Percentiles rank a stretch among this genome's conserved stretches.
Conservation (phyloP, 2,113 vertebrate species). For the Taxidea taxus region DNA sequence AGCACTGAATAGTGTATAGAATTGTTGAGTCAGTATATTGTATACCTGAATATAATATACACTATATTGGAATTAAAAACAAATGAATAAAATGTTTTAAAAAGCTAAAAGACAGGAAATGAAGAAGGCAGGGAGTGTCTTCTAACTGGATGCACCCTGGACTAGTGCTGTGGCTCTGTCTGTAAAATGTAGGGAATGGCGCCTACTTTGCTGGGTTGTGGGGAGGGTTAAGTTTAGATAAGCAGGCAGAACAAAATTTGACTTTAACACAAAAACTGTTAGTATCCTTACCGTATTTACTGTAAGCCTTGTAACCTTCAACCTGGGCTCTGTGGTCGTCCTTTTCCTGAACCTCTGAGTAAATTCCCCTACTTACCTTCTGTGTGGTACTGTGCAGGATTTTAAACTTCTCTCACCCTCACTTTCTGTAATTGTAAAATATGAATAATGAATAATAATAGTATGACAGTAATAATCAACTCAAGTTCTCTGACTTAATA, state of each 20-base stretch:
- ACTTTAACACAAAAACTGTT: not conserved
- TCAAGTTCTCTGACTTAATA: not conserved
- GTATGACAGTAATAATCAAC: not conserved
- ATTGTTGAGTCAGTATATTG: not conserved
- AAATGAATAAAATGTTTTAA: not conserved
- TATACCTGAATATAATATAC: not conserved
- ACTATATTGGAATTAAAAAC: not conserved
- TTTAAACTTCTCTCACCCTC: not conserved
- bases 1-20: not conserved
- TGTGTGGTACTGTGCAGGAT: not conserved
- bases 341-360: not conserved
- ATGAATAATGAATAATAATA: not conserved
- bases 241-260: not conserved
- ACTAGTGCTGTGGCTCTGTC: not conserved
- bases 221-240: not conserved
- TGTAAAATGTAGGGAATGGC: not conserved
- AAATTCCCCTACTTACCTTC: not conserved
- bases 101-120: not conserved
- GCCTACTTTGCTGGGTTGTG: not conserved
- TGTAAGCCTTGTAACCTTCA: not conserved
- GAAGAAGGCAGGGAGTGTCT: not conserved
- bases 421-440: not conserved
- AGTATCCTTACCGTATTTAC: not conserved
- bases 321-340: not conserved
- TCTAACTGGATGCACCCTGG: too few relatives aligned